Evolutionary conservation across 2,888 invertebrate species (phyloP).

Genomic region (Rhimphoctona megacephalus): DNA sequence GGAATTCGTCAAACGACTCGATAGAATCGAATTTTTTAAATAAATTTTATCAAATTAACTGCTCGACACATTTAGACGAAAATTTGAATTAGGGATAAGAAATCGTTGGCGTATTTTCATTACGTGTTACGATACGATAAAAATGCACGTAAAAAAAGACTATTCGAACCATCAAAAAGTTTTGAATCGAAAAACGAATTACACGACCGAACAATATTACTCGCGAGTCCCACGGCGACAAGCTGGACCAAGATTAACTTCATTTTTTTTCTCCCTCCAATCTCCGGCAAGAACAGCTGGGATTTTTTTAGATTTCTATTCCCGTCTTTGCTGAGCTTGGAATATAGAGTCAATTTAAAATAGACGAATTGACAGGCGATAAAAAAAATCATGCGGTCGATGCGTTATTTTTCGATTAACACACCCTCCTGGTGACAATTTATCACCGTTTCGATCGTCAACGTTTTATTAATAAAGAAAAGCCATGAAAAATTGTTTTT

Average conservation of each 20-base stretch:
- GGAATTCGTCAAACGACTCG: not conserved
- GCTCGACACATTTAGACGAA: not conserved
- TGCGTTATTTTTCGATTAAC: not conserved
- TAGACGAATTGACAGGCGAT: not conserved
- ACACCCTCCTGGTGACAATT: not conserved
- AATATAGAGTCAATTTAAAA: conserved; percentile 1
- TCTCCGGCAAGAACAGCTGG: not conserved
- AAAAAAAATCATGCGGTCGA: not conserved
- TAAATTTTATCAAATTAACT: not conserved
- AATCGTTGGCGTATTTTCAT: not conserved
- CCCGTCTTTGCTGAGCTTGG: not conserved
- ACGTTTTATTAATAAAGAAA: not conserved
- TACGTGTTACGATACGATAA: not conserved
- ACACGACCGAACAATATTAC: not conserved
- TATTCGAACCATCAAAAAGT: not conserved
- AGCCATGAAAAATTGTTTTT: not conserved
- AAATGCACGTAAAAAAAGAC: not conserved
- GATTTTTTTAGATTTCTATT: conserved; percentile 12
- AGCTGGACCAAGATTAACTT: not conserved
- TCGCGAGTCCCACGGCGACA: not conserved
- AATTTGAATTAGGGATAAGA: not conserved
- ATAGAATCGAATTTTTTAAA: not conserved
- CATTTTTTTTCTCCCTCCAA: not conserved
- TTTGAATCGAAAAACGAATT: not conserved
- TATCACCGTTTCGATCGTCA: not conserved